These are phyloP conservation scores for Zaprionus africanus DNA, from an alignment of 1,140 invertebrate genomes.

Conservation along the genomic window DNA sequence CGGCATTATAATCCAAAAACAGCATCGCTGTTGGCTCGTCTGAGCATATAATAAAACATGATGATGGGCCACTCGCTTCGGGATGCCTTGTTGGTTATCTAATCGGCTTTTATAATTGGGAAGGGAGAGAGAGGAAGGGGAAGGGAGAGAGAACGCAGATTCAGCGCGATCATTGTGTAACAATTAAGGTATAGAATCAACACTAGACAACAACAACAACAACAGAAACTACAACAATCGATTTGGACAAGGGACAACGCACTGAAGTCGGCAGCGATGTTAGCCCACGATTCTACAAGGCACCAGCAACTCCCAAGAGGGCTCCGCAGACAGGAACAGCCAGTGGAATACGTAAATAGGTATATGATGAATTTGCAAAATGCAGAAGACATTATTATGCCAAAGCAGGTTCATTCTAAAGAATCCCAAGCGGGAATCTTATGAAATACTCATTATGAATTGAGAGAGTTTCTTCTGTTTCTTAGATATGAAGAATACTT, in stretches of 20 bases:
- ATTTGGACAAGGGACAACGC: background rate
- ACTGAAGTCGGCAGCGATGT: constrained; percentile 19
- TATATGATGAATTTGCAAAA: constrained; percentile 48
- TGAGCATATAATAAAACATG: constrained; percentile 64
- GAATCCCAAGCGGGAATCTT: background rate
- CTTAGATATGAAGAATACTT: background rate
- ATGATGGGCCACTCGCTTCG: constrained; percentile 56
- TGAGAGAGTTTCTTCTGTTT: background rate
- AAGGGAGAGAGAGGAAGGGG: constrained; percentile 57
- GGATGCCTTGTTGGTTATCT: constrained; percentile 61
- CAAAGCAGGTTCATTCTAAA: constrained; percentile 19
- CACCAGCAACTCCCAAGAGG: constrained; percentile 19
- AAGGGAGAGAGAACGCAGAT: constrained; percentile 55
- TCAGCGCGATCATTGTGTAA: constrained; percentile 79
- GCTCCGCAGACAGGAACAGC: constrained; percentile 3
- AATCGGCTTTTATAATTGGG: constrained; percentile 80
- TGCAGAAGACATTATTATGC: constrained; percentile 33
- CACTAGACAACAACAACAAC: constrained; percentile 52
- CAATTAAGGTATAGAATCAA: constrained; percentile 76
- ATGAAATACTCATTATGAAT: constrained; percentile 5
- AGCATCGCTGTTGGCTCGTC: constrained; percentile 37
- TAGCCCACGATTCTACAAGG: background rate
- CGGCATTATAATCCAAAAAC: constrained; percentile 69
- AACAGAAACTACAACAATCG: constrained; percentile 38
- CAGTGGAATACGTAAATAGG: constrained; percentile 17